Evolutionary conservation across 30 jellyfish, hydroid and myxozoan genomes (phyloP), one percentile per base, ranked within the genome.

Genomic region (Nemopilema nomurai): DNA sequence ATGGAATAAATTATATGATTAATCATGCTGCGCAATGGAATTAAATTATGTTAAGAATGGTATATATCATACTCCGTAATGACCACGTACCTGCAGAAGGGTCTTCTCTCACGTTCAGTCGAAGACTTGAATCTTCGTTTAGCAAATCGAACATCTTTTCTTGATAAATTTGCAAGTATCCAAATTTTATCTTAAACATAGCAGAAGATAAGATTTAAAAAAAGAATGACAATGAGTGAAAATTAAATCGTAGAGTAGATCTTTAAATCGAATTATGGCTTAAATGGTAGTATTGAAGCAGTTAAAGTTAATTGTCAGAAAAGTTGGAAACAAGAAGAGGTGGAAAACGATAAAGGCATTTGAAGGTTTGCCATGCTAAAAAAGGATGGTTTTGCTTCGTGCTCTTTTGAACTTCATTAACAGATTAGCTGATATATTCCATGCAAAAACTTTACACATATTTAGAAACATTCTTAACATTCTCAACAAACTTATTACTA

Each of bases 151-250:
- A 84, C 18, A 90, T 69, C 41, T 73, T 92, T 76, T 90, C 97
- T 68, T 90, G 91, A 57, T 90, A 90, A 28, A 90, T 84, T 71
- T 90, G 97, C 8, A 90, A 31, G 85, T 90, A 90, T 25, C 96
- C 83, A 76, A 90, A 90, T 51, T 89, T 83, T 28, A 90, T 87
- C 97, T 90, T 26, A 49, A 79, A 72, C 28, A 79, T 0, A 25
- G 3, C 49, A 26, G 29, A 49, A 80, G 28, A 30, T 7, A 20
- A 26, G 23, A 20, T 67, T 73, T 62, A n/a, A 57, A 64, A 32
- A 63, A 8, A 4, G 17, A 19, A 19, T 63, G 72, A 41, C 6
- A 41, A 41, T 3, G 13, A 41, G 57, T 3, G 57, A 41, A 41
- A 41, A 41, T n/a, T n/a, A n/a, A n/a, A n/a, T n/a, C n/a, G n/a